A percentile compares a stretch with the other conserved stretches of the same genome.
These are phyloP conservation scores for Dione vanillae DNA, from an alignment of 2,888 invertebrate species.

Conservation along the genomic window DNA sequence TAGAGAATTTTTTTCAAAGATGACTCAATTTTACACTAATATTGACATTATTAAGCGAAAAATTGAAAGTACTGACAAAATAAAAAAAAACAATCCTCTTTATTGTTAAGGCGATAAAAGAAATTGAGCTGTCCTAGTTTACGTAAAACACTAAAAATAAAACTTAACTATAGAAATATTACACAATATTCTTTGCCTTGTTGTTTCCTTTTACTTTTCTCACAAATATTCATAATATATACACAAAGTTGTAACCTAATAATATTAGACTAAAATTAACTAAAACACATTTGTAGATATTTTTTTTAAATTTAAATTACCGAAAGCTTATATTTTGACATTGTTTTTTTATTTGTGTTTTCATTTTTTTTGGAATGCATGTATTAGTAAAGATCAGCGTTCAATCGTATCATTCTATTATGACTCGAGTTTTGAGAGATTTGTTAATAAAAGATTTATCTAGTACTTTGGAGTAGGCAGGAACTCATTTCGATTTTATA, in stretches of 20 bases:
- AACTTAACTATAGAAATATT: conserved; percentile 10
- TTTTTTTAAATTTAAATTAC: neutral
- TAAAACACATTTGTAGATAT: neutral
- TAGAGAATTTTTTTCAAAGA: neutral
- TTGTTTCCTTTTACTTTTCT: conserved; percentile 1
- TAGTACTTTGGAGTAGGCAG: too few species aligned
- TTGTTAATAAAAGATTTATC: too few species aligned
- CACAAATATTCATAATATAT: conserved; percentile 5
- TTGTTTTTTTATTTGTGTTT: neutral
- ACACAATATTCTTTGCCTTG: conserved; percentile 21
- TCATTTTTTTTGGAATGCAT: too few species aligned
- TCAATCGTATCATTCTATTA: too few species aligned
- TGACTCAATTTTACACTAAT: neutral
- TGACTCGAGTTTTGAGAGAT: too few species aligned
- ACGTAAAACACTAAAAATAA: conserved; percentile 11
- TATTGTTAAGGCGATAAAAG: neutral
- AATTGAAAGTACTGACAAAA: neutral
- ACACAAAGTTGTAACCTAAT: conserved; percentile 8
- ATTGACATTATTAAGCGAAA: neutral
- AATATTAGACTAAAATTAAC: conserved; percentile 18
- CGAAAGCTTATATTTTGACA: neutral
- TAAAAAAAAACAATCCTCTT: neutral
- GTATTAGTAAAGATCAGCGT: neutral
- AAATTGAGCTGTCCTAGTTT: conserved; percentile 13
- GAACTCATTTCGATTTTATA: too few species aligned